phyloP scores from a whole-genome alignment of 2,113 vertebrate genomes.

The Pitta sordida region DNA sequence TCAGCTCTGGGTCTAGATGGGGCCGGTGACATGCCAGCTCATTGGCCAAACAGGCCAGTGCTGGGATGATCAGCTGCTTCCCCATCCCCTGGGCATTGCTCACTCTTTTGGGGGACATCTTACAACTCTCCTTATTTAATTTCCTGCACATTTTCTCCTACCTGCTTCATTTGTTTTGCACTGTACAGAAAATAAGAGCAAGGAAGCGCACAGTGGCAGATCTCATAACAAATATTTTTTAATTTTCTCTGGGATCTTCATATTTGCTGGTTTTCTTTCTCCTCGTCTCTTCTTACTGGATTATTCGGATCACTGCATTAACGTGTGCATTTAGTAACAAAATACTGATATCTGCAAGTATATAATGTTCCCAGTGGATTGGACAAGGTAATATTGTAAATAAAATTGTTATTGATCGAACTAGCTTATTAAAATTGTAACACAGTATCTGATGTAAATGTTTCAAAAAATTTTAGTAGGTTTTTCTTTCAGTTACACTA shows the following conservation, averaged over 20 bases:
- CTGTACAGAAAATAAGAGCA: neutral
- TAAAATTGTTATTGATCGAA: neutral
- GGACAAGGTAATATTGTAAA: neutral
- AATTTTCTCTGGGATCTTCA: neutral
- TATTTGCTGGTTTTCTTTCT: neutral
- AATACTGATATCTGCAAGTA: neutral
- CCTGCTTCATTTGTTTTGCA: neutral
- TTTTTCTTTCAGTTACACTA: neutral
- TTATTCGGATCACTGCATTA: neutral
- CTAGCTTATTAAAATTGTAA: neutral
- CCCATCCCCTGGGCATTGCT: accelerated
- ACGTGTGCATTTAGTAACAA: neutral
- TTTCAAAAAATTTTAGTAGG: neutral
- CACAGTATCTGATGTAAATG: neutral
- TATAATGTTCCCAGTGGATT: neutral
- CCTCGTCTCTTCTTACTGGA: neutral
- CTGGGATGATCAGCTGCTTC: neutral
- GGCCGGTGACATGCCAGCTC: neutral
- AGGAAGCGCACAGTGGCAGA: neutral
- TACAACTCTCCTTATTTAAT: neutral
- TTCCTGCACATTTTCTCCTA: neutral
- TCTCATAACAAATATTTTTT: neutral
- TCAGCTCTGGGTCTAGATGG: accelerated
- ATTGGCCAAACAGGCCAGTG: accelerated
- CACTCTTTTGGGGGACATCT: neutral